A percentile compares a stretch with the other conserved stretches of the same genome.
Conservation (phyloP, 2,113 vertebrate species). For the Nymphicus hollandicus region DNA sequence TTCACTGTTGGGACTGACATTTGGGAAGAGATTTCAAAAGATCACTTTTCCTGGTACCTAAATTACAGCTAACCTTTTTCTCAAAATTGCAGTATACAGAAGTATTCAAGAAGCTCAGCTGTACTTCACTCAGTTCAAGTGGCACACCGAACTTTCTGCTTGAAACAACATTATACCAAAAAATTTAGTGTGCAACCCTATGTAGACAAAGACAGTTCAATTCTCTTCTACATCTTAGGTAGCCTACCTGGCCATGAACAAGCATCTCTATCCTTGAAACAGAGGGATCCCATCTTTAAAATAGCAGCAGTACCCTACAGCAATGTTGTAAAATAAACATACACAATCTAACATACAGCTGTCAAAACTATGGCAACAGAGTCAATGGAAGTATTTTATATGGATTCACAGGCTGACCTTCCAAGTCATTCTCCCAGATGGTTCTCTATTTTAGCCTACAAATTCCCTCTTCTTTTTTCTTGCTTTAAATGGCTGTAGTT, state of each 20-base stretch:
- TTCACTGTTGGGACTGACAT: slow-evolving; percentile 13
- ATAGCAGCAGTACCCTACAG: background rate
- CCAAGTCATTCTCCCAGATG: background rate
- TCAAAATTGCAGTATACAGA: background rate
- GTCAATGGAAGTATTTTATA: background rate
- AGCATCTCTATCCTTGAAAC: background rate
- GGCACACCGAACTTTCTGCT: background rate
- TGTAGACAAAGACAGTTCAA: background rate
- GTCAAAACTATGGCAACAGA: background rate
- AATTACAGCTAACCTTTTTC: background rate
- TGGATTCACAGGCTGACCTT: background rate
- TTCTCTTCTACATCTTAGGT: background rate
- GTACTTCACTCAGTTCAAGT: background rate
- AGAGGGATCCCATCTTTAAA: background rate
- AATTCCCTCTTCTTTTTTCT: background rate
- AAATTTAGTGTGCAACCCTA: background rate
- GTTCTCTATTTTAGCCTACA: background rate
- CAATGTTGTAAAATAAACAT: background rate
- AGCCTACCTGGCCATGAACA: background rate
- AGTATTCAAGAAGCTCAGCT: background rate
- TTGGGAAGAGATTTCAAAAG: slow-evolving; percentile 22
- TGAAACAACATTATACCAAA: background rate
- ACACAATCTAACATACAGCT: background rate
- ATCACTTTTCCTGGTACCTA: background rate
- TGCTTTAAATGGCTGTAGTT: background rate